Evolutionary conservation across 2,113 vertebrate genomes (phyloP), one percentile per base, ranked within the genome.

Genomic region (Catagonus wagneri): DNA sequence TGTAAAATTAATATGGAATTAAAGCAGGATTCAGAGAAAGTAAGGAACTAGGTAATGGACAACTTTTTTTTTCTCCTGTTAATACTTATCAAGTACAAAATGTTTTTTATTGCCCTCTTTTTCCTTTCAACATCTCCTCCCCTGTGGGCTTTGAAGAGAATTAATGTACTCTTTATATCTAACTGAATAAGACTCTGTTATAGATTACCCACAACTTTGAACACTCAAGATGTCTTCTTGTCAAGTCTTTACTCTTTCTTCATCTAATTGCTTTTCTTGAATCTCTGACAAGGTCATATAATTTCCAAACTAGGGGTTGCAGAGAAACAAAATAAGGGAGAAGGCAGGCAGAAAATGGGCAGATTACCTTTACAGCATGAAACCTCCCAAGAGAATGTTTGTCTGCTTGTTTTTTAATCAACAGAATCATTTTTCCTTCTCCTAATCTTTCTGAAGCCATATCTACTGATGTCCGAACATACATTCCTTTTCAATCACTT

Each of bases 1-100:
- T 83, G 29, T 32, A 78, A 92, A 83, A 71, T 87, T 84, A 69
- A 75, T 80, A 61, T 15, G 87, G 66, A 76, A 76, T 58, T 76
- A 88, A 94, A 66, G 19, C 13, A 71, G 85, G 80, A 44, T 76
- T 69, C 19, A 87, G 80, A 86, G 32, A 86, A 69, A 78, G 4
- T 54, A 63, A 97, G 15, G 2, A 92, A 63, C 12, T 95, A 90
- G 86, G 44, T 44, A 60, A 17, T 15, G 16, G 39, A 20, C 10
- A 83, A 66, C 1, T 3, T 16, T 9, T n/a, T n/a, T 23, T 20
- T 3, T 16, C n/a, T 25, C 29, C 7, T 14, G 7, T 16, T 69
- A 90, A 32, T 32, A 72, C 8, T 36, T 79, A 84, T 3, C 25
- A 71, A n/a, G 86, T 25, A 61, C 3, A 23, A 66, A 90, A 84